Conservation (phyloP, 2,888 invertebrate genomes). For the Hyppa rectilinea region DNA sequence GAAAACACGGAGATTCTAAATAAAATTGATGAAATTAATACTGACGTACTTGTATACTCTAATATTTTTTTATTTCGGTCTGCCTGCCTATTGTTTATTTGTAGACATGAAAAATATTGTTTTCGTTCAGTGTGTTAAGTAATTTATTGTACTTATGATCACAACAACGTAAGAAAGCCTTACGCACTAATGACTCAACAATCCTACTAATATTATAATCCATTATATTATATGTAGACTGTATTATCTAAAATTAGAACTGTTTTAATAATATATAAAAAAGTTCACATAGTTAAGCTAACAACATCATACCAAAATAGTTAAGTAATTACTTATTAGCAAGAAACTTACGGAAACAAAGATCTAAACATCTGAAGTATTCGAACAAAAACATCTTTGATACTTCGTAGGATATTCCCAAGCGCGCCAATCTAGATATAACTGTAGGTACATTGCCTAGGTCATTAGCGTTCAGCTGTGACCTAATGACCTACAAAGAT, state of each 20-base stretch:
- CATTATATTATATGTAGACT: no score
- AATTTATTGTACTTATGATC: background rate
- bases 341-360: slow-evolving; percentile 36
- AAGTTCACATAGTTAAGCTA: slow-evolving; percentile 31
- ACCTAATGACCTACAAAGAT: slow-evolving; percentile 70
- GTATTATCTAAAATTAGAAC: slow-evolving; percentile 4
- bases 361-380: slow-evolving; percentile 40
- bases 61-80: slow-evolving; percentile 25
- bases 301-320: slow-evolving; percentile 30
- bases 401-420: slow-evolving; percentile 43
- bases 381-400: slow-evolving; percentile 39
- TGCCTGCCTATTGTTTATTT: slow-evolving; percentile 1
- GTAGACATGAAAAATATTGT: background rate
- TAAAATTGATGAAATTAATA: slow-evolving; percentile 23
- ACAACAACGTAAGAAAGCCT: background rate
- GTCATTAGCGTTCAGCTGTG: slow-evolving; percentile 69
- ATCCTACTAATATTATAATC: no score
- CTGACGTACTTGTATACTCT: slow-evolving; percentile 30
- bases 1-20: slow-evolving; percentile 35
- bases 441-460: slow-evolving; percentile 66
- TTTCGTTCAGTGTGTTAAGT: background rate
- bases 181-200: background rate
- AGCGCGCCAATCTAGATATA: slow-evolving; percentile 38
- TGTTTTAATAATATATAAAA: slow-evolving; percentile 4
- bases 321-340: slow-evolving; percentile 45